Percentiles rank a stretch among this genome's conserved stretches.
These are phyloP conservation scores for Odocoileus hemionus DNA, from an alignment of 2,113 vertebrate genomes.

Conservation along the genomic window DNA sequence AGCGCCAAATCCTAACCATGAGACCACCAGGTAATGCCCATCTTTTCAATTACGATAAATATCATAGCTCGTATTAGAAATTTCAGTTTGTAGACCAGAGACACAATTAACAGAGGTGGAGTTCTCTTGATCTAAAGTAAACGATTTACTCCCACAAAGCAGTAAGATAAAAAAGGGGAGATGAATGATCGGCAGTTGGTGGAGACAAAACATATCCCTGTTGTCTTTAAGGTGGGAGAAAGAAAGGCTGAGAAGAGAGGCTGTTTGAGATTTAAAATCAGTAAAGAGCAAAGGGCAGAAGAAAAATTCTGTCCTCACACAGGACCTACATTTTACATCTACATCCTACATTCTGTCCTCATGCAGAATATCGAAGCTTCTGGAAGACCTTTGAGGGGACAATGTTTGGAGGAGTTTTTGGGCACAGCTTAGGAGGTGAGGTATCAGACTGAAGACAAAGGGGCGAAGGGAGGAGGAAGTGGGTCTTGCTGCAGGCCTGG, in stretches of 20 bases:
- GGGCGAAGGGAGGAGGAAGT: neutral
- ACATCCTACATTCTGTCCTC: neutral
- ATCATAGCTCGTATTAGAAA: neutral
- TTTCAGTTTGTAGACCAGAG: neutral
- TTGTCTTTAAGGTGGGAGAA: neutral
- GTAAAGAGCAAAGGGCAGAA: neutral
- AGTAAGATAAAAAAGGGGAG: neutral
- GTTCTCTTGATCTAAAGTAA: neutral
- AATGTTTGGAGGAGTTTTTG: neutral
- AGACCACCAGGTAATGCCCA: neutral
- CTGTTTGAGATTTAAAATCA: neutral
- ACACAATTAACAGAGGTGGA: neutral
- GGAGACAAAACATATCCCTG: neutral
- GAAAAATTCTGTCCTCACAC: neutral
- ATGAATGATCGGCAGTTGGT: neutral
- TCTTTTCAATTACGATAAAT: neutral
- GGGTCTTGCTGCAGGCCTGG: neutral
- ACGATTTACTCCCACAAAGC: neutral
- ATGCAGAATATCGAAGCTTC: neutral
- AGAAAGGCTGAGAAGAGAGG: neutral
- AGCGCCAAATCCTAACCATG: neutral
- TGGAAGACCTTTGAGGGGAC: neutral
- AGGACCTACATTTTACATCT: neutral
- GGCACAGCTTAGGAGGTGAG: neutral
- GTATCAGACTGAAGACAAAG: neutral